Evolutionary conservation across 2,113 vertebrate species (phyloP).

Genomic region (Albula goreensis): DNA sequence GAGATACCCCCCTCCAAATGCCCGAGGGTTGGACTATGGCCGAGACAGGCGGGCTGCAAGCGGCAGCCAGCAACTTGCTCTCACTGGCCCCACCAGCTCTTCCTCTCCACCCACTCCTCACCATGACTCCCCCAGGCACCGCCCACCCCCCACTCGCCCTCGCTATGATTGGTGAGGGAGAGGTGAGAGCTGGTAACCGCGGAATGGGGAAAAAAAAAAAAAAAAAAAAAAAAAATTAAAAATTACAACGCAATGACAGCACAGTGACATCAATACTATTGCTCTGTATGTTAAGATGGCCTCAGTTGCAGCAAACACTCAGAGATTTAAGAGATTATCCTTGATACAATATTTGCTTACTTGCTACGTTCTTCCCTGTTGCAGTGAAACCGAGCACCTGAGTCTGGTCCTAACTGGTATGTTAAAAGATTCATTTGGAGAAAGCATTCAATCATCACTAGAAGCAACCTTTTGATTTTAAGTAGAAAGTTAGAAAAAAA

Average conservation of each 20-base stretch:
- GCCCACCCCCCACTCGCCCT: slow-evolving; percentile 83
- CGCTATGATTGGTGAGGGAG: slow-evolving; percentile 92
- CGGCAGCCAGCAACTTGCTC: slow-evolving; percentile 82
- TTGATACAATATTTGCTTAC: neutral
- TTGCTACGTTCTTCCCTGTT: neutral
- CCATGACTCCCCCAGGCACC: slow-evolving; percentile 74
- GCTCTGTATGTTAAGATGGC: neutral
- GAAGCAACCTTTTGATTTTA: neutral
- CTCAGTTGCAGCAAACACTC: slow-evolving; percentile 4
- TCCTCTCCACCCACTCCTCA: slow-evolving; percentile 80
- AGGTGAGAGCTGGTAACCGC: slow-evolving; percentile 26
- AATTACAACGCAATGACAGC: neutral
- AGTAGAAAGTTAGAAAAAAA: neutral
- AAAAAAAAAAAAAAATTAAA: neutral
- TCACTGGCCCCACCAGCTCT: slow-evolving; percentile 81
- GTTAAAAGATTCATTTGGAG: neutral
- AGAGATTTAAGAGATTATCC: neutral
- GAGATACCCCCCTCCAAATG: slow-evolving; percentile 76
- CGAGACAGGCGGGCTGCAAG: slow-evolving; percentile 72
- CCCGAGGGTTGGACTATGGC: slow-evolving; percentile 81
- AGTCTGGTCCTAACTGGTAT: neutral
- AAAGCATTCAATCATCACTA: neutral
- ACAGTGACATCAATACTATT: slow-evolving; percentile 3
- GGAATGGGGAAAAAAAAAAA: slow-evolving; percentile 19
- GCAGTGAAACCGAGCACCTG: too few relatives aligned